Evolutionary conservation across 2,888 invertebrate species (phyloP).

Genomic region (Troides oblongomaculatus): DNA sequence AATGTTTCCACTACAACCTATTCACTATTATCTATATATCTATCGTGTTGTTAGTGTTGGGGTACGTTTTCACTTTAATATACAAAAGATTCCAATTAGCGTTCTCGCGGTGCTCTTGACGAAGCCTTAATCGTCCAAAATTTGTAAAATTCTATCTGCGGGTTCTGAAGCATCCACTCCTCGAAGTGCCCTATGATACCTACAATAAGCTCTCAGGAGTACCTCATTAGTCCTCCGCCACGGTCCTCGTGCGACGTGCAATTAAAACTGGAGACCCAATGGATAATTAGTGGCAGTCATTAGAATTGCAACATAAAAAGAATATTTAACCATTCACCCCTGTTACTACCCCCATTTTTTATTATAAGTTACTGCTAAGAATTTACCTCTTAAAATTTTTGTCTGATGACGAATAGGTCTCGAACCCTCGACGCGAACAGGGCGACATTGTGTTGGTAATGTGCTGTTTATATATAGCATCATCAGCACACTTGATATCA

Average conservation of each 20-base stretch:
- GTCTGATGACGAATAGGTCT: too few species aligned
- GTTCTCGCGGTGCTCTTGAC: background rate
- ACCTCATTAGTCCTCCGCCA: conserved; percentile 21
- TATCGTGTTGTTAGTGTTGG: too few species aligned
- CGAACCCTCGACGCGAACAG: too few species aligned
- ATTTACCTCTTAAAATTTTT: too few species aligned
- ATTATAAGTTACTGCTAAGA: too few species aligned
- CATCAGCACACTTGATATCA: too few species aligned
- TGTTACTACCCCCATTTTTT: conserved; percentile 4
- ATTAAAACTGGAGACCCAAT: conserved; percentile 20
- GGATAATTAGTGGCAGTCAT: conserved; percentile 27
- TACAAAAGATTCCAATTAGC: conserved; percentile 14
- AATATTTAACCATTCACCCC: conserved; percentile 17
- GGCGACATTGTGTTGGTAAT: too few species aligned
- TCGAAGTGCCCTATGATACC: conserved; percentile 17
- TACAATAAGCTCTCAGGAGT: conserved; percentile 13
- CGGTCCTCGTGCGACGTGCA: conserved; percentile 17
- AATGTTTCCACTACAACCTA: too few species aligned
- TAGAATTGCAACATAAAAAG: conserved; percentile 17
- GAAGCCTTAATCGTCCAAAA: conserved; percentile 2
- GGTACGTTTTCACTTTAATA: background rate
- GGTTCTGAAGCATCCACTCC: conserved; percentile 15
- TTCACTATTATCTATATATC: too few species aligned
- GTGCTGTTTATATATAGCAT: too few species aligned
- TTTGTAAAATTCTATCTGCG: conserved; percentile 4